Percentiles rank a stretch among this genome's conserved stretches.
Conservation (phyloP, 37 sponge, comb jelly and placozoan genomes). For the Halisarca cf. caerulea region DNA sequence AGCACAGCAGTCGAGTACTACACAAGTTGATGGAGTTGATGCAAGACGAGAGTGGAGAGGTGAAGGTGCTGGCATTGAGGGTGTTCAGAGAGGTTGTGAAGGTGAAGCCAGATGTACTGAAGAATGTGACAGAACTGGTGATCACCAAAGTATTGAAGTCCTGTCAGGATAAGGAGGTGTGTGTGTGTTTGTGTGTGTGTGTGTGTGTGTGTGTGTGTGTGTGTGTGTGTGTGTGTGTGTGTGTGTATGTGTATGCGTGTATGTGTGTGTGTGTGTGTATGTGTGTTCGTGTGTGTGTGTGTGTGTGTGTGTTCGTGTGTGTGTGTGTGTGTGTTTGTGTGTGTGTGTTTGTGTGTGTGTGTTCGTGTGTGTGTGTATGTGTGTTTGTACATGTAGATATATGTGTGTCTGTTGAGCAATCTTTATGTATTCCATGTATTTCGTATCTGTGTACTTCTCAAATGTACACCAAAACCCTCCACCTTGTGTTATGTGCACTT, state of each 20-base stretch:
- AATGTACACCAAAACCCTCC: too few species aligned
- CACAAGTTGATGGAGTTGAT: constrained; percentile 19
- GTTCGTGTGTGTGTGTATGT: constrained; percentile 21
- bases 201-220: background rate
- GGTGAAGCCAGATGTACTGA: constrained; percentile 30
- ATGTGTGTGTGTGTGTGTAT: background rate
- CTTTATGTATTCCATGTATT: background rate
- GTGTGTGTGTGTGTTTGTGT: constrained; percentile 3
- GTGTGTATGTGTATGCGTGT: background rate
- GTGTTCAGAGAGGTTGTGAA: constrained; percentile 69
- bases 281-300: constrained; percentile 13
- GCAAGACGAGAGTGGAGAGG: constrained; percentile 30
- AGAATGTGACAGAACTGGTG: constrained; percentile 60
- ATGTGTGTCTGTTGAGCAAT: background rate
- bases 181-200: constrained; percentile 21
- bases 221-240: constrained; percentile 22
- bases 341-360: background rate
- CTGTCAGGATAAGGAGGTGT: constrained; percentile 47
- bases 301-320: background rate
- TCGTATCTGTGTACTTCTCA: too few species aligned
- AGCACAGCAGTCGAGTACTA: constrained; percentile 34
- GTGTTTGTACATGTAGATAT: background rate
- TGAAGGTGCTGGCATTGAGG: constrained; percentile 41
- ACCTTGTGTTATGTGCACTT: too few species aligned
- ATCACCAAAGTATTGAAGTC: constrained; percentile 56